Evolutionary conservation across 2,888 invertebrate genomes (phyloP).

Genomic region (Latrodectus elegans): DNA sequence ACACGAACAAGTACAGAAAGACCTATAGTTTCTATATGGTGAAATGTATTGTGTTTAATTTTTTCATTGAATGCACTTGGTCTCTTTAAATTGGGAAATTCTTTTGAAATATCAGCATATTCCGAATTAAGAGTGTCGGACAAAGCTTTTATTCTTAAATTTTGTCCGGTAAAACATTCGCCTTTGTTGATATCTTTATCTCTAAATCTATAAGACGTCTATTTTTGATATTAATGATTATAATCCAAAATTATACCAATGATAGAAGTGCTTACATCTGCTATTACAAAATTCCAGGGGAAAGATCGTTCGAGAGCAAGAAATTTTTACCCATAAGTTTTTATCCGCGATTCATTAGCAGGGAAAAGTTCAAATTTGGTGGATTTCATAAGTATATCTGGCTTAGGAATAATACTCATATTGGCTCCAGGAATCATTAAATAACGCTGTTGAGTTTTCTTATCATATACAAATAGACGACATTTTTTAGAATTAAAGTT

Average conservation of each 20-base stretch:
- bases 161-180: background rate
- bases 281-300: background rate
- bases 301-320: background rate
- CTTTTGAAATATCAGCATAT: background rate
- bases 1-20: background rate
- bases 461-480: too few species aligned
- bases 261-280: too few species aligned
- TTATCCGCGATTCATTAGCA: background rate
- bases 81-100: background rate
- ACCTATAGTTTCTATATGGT: background rate
- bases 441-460: too few species aligned
- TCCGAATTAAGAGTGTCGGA: background rate
- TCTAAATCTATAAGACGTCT: background rate
- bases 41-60: background rate
- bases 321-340: background rate
- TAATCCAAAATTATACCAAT: background rate
- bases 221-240: conserved; percentile 8
- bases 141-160: background rate
- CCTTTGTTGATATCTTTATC: background rate
- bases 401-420: background rate
- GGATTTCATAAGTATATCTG: background rate
- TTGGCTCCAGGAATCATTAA: background rate
- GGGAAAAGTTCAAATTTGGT: background rate
- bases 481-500: too few species aligned
- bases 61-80: background rate